Base-by-base conservation (phyloP, 2,888 invertebrate species). In the Pseudococcus viburni region DNA sequence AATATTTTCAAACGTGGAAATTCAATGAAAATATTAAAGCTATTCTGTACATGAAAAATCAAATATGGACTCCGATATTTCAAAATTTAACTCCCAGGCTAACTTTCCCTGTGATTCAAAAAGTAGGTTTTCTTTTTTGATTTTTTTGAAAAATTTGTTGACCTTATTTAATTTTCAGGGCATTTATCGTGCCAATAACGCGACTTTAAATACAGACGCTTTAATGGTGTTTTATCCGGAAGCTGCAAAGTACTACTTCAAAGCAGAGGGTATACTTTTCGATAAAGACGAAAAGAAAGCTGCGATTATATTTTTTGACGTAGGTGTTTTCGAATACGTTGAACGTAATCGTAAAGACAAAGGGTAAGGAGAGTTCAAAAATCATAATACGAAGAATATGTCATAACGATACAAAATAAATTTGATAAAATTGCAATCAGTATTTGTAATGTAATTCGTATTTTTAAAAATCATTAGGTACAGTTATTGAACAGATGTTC, bases 1-100 rank as follows among this genome's bases (percentile, higher is more conserved):
- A 83, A 19, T 46, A 83, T 46, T 83, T 83, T 46, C 80, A 83
- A 83, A 46, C 80, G 42, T 83, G 80, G 80, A 83, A 83, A 46
- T 83, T 83, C 7, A 83, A 83, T 46, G 46, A 42, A 46, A 83
- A 83, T 26, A 42, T 83, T 7, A 42, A 83, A 46, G 19, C 42
- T 19, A 46, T 83, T 9, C 19, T 83, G 12, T 46, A 83, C 46
- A 83, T 83, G 80, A 83, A 83, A 83, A 83, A 83, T 83, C 80
- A 83, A 83, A 42, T 83, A 3, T 83, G 80, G 80, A 83, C 46
- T 11, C 80, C 80, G 19, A 42, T 83, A 83, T 83, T 83, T 19
- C n/a, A 46, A 22, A 46, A 46, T 83, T n/a, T 83, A 83, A n/a
- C 11, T 7, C 80, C 80, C 1, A n/a, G 19, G 33, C 5, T 83